These are phyloP conservation scores for Panulirus ornatus DNA, from an alignment of 1,140 invertebrate species.

Conservation along the genomic window DNA sequence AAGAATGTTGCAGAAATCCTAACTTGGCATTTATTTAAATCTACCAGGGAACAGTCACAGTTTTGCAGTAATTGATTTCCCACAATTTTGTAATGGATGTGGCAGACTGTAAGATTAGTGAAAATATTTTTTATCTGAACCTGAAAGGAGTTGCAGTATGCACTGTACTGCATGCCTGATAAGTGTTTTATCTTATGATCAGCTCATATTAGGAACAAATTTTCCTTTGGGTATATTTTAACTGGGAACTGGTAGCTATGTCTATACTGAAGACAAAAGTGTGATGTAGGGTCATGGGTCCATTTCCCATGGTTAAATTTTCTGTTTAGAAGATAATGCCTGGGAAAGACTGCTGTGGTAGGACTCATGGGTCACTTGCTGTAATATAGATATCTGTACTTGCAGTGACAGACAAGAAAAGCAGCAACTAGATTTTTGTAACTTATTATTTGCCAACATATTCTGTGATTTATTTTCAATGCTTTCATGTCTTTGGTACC, in stretches of 20 bases:
- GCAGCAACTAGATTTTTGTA: constrained; percentile 67
- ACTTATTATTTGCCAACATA: constrained; percentile 70
- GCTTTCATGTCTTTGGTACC: constrained; percentile 71
- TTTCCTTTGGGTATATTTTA: constrained; percentile 10
- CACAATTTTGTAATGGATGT: constrained; percentile 9
- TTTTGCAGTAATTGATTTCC: background rate
- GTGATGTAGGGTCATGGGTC: constrained; percentile 16
- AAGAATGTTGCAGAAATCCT: background rate
- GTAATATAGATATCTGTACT: constrained; percentile 47
- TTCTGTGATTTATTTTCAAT: constrained; percentile 72
- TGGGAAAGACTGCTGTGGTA: background rate
- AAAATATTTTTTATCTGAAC: background rate
- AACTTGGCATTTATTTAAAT: background rate
- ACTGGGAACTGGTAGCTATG: constrained; percentile 12
- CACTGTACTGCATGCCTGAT: background rate
- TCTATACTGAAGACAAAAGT: background rate
- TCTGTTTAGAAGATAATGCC: background rate
- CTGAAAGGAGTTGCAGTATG: background rate
- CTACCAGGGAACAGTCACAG: background rate
- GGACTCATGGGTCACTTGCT: background rate
- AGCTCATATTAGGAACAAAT: background rate
- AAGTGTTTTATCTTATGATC: background rate
- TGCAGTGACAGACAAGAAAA: constrained; percentile 33
- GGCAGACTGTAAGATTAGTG: background rate
- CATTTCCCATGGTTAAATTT: background rate